These are phyloP conservation scores for Eulemur rufifrons DNA, from an alignment of 2,113 vertebrate genomes.

Conservation along the genomic window DNA sequence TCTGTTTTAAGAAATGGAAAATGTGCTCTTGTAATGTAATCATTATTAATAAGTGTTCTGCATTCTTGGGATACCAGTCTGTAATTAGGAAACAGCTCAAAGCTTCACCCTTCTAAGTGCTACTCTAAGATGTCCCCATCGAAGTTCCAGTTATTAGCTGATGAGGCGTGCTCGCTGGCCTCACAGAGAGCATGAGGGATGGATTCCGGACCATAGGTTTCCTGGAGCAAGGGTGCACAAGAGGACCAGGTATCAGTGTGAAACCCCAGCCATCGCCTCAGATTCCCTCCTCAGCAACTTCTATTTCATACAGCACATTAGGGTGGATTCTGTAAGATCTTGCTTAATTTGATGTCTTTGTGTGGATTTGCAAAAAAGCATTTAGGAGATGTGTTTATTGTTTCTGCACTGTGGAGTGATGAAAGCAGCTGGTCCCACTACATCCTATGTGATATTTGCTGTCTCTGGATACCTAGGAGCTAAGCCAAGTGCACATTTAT, in stretches of 20 bases:
- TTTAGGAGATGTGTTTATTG: background rate
- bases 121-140: background rate
- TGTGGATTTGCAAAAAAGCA: background rate
- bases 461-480: background rate
- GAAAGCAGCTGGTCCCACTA: background rate
- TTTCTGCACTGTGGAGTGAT: background rate
- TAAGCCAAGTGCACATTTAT: background rate
- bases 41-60: slow-evolving; percentile 44
- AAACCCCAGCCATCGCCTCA: background rate
- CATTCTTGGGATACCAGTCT: slow-evolving; percentile 19
- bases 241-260: background rate
- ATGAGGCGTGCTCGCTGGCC: fast-evolving
- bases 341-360: background rate
- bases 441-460: background rate
- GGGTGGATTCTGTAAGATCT: background rate
- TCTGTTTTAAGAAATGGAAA: slow-evolving; percentile 72
- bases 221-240: background rate
- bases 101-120: background rate
- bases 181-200: background rate
- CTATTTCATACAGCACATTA: background rate
- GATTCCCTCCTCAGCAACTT: background rate
- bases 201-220: background rate
- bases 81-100: slow-evolving; percentile 34
- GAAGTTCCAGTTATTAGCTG: background rate
- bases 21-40: slow-evolving; percentile 57